Base-by-base conservation (phyloP, 2,113 vertebrate species). In the Theristicus caerulescens region DNA sequence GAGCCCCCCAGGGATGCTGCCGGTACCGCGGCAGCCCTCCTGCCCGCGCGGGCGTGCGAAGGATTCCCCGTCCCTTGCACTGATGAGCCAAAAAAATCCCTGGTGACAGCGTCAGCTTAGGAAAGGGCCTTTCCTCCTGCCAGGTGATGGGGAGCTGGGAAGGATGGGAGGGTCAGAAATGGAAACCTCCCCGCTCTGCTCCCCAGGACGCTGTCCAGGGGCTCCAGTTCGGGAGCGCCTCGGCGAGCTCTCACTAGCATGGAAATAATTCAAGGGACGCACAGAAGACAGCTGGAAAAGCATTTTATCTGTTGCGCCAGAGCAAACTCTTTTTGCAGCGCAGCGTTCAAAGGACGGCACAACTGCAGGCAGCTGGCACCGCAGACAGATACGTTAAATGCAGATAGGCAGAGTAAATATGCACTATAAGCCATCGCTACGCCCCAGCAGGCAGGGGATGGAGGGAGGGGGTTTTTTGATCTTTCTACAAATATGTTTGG, bases 111-210 rank as follows among this genome's bases (percentile, higher is more conserved):
- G 4, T 22, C 79, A 62, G 31, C 40, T 31, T 29, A 27, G 72
- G 59, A 65, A 57, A 74, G 26, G 17, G 11, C 34, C 3, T 59
- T 58, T 52, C 38, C 55, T 80, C 34, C 57, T 32, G 34, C 54
- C 38, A 10, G 47, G 18, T 34, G n/a, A 17, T 5, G 3, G 4
- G 29, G 54, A 51, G 46, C 24, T 70, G 16, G n/a, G 29, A 51
- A 55, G 1, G 5, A 55, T 0, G 4, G 18, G 6, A 7, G 10
- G 7, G 2, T 7, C 11, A 14, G 47, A 65, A 10, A 1, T 9
- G 27, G 72, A 38, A 65, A 65, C 58, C 16, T 31, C n/a, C 26
- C 32, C 0, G 3, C 64, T 82, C 26, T 18, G 69, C 81, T 70
- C 61, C 51, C 47, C 66, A 51, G 29, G 38, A 47, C 1, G 6